These are phyloP conservation scores for Rhizomys pruinosus DNA, from an alignment of 2,113 vertebrate species.

Conservation along the genomic window DNA sequence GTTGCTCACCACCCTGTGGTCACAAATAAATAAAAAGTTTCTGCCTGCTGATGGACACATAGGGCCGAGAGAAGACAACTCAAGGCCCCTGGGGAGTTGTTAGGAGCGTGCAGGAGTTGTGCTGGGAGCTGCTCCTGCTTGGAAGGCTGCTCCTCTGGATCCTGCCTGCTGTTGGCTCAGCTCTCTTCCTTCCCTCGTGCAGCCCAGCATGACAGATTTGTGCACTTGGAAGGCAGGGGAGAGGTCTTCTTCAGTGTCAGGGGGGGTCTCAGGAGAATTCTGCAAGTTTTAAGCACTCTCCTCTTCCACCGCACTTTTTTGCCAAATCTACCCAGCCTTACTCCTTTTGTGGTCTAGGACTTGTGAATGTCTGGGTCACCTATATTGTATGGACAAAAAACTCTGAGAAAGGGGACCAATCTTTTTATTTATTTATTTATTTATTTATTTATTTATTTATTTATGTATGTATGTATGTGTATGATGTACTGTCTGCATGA, in stretches of 20 bases:
- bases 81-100: background rate
- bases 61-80: slow-evolving; percentile 47
- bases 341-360: background rate
- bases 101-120: background rate
- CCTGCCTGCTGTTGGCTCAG: background rate
- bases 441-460: too few species aligned
- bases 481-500: too few species aligned
- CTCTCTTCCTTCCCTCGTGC: background rate
- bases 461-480: too few species aligned
- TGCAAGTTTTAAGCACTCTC: background rate
- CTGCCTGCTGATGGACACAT: slow-evolving; percentile 21
- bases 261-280: background rate
- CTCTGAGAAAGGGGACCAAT: slow-evolving; percentile 15
- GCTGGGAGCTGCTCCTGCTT: slow-evolving; percentile 12
- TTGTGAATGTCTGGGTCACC: background rate
- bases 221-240: background rate
- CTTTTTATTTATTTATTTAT: too few species aligned
- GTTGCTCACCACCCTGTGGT: slow-evolving; percentile 12
- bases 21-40: slow-evolving; percentile 50
- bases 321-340: background rate
- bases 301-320: background rate
- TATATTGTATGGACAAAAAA: background rate
- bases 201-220: background rate
- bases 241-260: background rate
- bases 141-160: slow-evolving; percentile 1